Conservation (phyloP, 1,140 invertebrate species). For the Tachypleus tridentatus region DNA sequence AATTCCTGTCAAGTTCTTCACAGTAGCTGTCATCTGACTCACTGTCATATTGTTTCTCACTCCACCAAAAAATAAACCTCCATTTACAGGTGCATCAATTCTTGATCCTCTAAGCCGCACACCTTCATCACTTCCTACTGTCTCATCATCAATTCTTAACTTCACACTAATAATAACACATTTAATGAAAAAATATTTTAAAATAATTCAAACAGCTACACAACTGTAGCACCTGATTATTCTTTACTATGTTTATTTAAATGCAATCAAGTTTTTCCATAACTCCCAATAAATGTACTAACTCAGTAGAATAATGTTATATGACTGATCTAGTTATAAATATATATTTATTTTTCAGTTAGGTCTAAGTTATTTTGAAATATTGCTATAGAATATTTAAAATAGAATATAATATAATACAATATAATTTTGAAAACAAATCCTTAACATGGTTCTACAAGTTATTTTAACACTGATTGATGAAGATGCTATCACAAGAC, state of each 20-base stretch:
- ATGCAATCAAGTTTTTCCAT: no score
- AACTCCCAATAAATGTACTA: no score
- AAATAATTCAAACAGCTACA: not conserved
- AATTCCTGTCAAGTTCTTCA: slow-evolving; percentile 48
- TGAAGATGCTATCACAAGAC: not conserved
- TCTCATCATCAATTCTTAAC: slow-evolving; percentile 43
- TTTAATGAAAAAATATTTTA: not conserved
- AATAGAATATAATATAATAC: no score
- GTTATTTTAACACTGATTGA: not conserved
- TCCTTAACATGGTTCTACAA: not conserved
- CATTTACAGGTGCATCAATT: slow-evolving; percentile 38
- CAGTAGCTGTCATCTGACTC: slow-evolving; percentile 42
- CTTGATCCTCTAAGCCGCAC: slow-evolving; percentile 24
- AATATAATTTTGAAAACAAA: not conserved
- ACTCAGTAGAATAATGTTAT: no score
- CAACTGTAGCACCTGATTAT: not conserved
- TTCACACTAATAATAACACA: slow-evolving; percentile 12
- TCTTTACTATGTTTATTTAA: no score
- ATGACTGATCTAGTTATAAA: no score
- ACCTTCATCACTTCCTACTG: no score
- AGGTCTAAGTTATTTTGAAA: no score
- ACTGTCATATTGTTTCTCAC: slow-evolving; percentile 39
- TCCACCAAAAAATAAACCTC: slow-evolving; percentile 49
- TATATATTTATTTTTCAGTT: no score
- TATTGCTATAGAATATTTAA: no score